Percentiles rank a stretch among this genome's conserved stretches.
These are phyloP conservation scores for Ferdinandea cuprea DNA, from an alignment of 2,888 invertebrate species.

Conservation along the genomic window DNA sequence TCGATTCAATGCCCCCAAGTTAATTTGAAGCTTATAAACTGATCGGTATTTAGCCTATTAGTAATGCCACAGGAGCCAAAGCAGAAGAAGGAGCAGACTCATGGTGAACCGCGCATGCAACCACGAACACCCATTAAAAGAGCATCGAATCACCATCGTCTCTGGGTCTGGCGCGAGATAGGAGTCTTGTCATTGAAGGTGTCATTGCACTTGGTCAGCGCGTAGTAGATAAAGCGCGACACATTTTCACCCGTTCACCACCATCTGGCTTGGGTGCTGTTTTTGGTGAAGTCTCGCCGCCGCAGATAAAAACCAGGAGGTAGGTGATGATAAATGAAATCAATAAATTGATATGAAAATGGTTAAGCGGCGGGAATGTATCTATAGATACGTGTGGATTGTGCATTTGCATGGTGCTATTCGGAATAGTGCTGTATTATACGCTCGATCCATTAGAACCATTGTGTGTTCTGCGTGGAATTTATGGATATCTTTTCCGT, in stretches of 20 bases:
- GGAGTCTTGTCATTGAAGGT: slow-evolving; percentile 71
- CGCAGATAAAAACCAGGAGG: slow-evolving; percentile 31
- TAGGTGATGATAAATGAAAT: slow-evolving; percentile 74
- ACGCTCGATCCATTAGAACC: slow-evolving; percentile 48
- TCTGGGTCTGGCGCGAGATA: slow-evolving; percentile 16
- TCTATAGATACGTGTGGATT: neutral
- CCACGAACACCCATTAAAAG: slow-evolving; percentile 57
- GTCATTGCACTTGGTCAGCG: slow-evolving; percentile 73
- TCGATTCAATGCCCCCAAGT: slow-evolving; percentile 34
- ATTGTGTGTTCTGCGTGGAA: slow-evolving; percentile 61
- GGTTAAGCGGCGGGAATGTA: slow-evolving; percentile 32
- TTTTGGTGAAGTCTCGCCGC: neutral
- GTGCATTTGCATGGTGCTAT: slow-evolving; percentile 13
- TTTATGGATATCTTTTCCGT: slow-evolving; percentile 53
- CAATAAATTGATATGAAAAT: slow-evolving; percentile 68
- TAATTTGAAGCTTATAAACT: slow-evolving; percentile 72
- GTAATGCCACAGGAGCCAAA: slow-evolving; percentile 57
- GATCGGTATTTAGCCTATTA: slow-evolving; percentile 69
- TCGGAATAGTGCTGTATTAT: neutral
- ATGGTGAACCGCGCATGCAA: slow-evolving; percentile 35
- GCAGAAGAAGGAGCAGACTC: slow-evolving; percentile 12
- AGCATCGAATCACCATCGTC: slow-evolving; percentile 18
- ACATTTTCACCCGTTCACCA: slow-evolving; percentile 57
- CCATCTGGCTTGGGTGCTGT: slow-evolving; percentile 42
- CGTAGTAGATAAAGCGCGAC: slow-evolving; percentile 71